Evolutionary conservation across 2,797 vertebrate species (phyloP).

Genomic region (Eulemur mongoz): DNA sequence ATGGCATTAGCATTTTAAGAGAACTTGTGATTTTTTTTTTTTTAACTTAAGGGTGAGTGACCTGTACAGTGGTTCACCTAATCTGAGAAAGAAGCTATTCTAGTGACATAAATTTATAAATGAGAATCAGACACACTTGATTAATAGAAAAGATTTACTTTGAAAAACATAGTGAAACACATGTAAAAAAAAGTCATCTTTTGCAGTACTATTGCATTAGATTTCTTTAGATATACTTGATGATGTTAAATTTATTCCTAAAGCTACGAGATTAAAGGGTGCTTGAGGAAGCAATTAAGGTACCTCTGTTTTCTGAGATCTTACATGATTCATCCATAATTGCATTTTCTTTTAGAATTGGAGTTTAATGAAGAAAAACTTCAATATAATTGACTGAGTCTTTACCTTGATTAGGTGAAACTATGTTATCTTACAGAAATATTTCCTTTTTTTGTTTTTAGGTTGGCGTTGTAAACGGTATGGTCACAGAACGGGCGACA

Average conservation of each 20-base stretch:
- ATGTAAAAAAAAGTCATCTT: background rate
- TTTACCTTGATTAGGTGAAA: background rate
- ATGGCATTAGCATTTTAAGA: background rate
- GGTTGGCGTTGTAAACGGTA: slow-evolving; percentile 97
- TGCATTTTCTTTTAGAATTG: slow-evolving; percentile 27
- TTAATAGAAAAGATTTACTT: background rate
- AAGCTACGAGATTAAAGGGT: background rate
- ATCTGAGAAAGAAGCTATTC: background rate
- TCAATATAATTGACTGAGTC: background rate
- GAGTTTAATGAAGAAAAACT: slow-evolving; percentile 14
- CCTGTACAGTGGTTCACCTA: background rate
- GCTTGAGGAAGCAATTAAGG: background rate
- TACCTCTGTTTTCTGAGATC: background rate
- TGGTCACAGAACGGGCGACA: slow-evolving; percentile 96
- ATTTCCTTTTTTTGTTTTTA: slow-evolving; percentile 77
- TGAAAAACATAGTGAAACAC: background rate
- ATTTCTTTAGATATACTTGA: background rate
- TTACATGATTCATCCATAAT: background rate
- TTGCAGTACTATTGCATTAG: background rate
- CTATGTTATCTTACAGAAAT: slow-evolving; percentile 2
- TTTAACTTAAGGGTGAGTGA: background rate
- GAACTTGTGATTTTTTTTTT: background rate
- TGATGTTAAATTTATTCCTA: background rate
- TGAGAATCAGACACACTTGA: background rate
- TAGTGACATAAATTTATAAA: background rate